Conservation (phyloP, 2,888 invertebrate species). For the Slavum lentiscoides region DNA sequence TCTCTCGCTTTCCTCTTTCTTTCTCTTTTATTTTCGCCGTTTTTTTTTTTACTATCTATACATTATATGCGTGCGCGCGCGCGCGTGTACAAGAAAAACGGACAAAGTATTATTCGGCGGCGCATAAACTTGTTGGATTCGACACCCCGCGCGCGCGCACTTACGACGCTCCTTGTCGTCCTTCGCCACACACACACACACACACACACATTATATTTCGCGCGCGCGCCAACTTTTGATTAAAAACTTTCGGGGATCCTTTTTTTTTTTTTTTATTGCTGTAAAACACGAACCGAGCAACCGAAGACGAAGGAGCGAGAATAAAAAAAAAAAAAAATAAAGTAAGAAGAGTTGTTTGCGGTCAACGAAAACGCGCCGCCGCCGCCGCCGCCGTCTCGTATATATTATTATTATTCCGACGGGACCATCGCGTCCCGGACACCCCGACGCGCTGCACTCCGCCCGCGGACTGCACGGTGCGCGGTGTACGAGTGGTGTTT, state of each 20-base stretch:
- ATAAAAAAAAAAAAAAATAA: too few species aligned
- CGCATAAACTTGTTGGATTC: conserved; percentile 53
- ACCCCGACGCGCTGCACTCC: too few species aligned
- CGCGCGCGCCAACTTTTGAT: conserved; percentile 47
- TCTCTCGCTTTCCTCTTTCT: conserved; percentile 38
- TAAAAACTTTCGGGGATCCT: conserved; percentile 50
- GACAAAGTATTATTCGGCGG: conserved; percentile 47
- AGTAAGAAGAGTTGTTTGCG: conserved; percentile 4
- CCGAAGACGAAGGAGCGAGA: neutral
- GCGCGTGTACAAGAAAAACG: conserved; percentile 15
- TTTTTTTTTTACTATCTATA: conserved; percentile 23
- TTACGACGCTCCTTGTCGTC: conserved; percentile 29
- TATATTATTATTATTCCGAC: too few species aligned
- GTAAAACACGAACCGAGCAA: conserved; percentile 7
- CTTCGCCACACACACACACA: neutral
- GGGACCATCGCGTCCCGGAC: too few species aligned
- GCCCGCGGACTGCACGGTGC: too few species aligned
- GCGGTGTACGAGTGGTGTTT: too few species aligned
- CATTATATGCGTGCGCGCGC: neutral
- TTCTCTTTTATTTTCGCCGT: neutral
- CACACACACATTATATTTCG: conserved; percentile 18
- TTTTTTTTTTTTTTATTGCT: conserved; percentile 34
- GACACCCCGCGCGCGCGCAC: neutral
- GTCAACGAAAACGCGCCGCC: neutral
- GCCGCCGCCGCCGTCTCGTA: too few species aligned